Evolutionary conservation across 2,888 invertebrate genomes (phyloP).

Genomic region (Coenonympha arcania): DNA sequence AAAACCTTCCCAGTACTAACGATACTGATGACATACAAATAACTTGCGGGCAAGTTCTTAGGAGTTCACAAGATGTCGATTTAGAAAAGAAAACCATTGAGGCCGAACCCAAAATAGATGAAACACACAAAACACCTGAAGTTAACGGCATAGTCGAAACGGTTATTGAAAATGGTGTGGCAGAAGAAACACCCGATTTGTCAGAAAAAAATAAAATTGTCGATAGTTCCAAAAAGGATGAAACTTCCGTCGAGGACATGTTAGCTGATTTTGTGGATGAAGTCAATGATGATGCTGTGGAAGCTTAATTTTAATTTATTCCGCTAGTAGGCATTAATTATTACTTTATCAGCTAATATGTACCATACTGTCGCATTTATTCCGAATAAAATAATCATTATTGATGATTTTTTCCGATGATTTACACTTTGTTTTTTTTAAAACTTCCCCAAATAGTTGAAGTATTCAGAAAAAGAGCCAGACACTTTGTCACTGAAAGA

Average conservation of each 20-base stretch:
- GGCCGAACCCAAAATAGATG: slow-evolving; percentile 20
- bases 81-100: slow-evolving; percentile 30
- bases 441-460: no score
- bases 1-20: slow-evolving; percentile 55
- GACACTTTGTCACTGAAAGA: no score
- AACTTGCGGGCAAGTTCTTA: slow-evolving; percentile 54
- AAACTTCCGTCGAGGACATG: slow-evolving; percentile 57
- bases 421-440: no score
- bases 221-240: slow-evolving; percentile 26
- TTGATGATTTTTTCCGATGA: no score
- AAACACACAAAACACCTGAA: slow-evolving; percentile 33
- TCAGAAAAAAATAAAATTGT: slow-evolving; percentile 4
- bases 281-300: slow-evolving; percentile 44
- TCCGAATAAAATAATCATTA: no score
- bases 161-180: slow-evolving; percentile 29
- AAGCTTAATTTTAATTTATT: slow-evolving; percentile 10
- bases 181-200: slow-evolving; percentile 4
- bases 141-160: slow-evolving; percentile 39
- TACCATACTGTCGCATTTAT: no score
- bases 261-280: slow-evolving; percentile 68
- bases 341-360: no score
- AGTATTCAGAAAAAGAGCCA: no score
- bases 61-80: slow-evolving; percentile 43
- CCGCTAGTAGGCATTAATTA: no score
- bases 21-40: slow-evolving; percentile 63